Evolutionary conservation across 2,113 vertebrate species (phyloP), one percentile per base, ranked within the genome.

Genomic region (Chaenogobius annularis): DNA sequence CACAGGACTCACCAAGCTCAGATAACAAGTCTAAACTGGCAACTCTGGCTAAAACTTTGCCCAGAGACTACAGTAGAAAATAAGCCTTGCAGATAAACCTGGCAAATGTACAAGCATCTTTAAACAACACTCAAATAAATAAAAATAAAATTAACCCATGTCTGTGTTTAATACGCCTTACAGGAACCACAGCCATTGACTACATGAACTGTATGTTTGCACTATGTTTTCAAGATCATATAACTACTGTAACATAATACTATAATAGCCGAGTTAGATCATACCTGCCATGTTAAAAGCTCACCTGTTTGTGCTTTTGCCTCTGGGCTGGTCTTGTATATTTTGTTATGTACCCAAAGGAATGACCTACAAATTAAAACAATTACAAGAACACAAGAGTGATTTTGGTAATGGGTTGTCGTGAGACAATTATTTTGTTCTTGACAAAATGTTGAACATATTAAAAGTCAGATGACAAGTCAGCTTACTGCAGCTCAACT

Each of bases 401-500:
- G 43, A 23, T 73, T 22, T 35, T 23, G 14, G 15, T 64, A 22
- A 67, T 2, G 22, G 2, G 56, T 62, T 35, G 2, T 15, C 35
- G n/a, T 37, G 8, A 37, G 15, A 37, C 15, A 7, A 56, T 23
- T 6, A 5, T 12, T 22, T 40, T 40, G 9, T 40, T 63, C 37
- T 40, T 63, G 14, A 19, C 15, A 35, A 17, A 14, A 62, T 62
- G 14, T 19, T 62, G 1, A 61, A 35, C 58, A 35, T 31, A 14
- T 35, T 61, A 54, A n/a, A 46, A 52, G 43, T 85, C 83, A 79
- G 70, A 58, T 82, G 81, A 82, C 55, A 43, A 13, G 47, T 73
- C 70, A 68, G 47, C 68, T n/a, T 44, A n/a, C 12, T 43, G 19
- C 5, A 46, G 56, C 50, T 72, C 67, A 72, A 35, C 5, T n/a